A percentile compares a stretch with the other conserved stretches of the same genome.
Conservation (phyloP, 2,113 vertebrate species). For the Rhinopomastus cyanomelas region DNA sequence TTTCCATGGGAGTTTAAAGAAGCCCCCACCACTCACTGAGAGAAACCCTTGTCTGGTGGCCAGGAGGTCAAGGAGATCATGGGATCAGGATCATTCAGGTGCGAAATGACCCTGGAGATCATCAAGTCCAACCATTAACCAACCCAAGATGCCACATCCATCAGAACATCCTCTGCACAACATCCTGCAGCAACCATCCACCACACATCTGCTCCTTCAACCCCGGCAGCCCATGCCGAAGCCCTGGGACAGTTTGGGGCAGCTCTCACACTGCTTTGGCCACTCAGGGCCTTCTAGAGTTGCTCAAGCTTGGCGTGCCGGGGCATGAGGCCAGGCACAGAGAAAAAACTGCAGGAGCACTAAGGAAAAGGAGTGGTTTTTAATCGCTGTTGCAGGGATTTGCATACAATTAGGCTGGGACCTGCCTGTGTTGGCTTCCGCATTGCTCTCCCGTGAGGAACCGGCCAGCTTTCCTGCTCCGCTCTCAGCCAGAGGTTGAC, state of each 20-base stretch:
- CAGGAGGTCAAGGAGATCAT: rapidly evolving
- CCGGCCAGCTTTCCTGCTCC: slow-evolving; percentile 34
- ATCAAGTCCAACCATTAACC: too few species aligned
- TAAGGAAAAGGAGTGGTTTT: slow-evolving; percentile 53
- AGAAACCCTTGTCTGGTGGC: neutral
- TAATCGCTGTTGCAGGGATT: slow-evolving; percentile 10
- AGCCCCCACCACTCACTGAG: too few species aligned
- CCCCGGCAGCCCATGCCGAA: neutral
- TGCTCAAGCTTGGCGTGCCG: neutral
- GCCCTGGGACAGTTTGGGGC: neutral
- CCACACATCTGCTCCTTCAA: neutral
- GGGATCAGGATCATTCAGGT: too few species aligned
- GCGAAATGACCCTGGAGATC: too few species aligned
- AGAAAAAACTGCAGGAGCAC: neutral
- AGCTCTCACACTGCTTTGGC: rapidly evolving
- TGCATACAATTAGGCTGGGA: slow-evolving; percentile 46
- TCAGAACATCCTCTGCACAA: neutral
- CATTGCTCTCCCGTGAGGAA: slow-evolving; percentile 28
- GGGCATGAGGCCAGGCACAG: neutral
- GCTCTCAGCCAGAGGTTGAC: slow-evolving; percentile 24
- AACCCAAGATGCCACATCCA: rapidly evolving
- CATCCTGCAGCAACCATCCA: neutral
- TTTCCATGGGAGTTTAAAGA: neutral
- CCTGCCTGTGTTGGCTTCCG: neutral
- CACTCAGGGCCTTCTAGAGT: neutral